phyloP scores from a whole-genome alignment of 2,797 vertebrate species.

The Octomys mimax region DNA sequence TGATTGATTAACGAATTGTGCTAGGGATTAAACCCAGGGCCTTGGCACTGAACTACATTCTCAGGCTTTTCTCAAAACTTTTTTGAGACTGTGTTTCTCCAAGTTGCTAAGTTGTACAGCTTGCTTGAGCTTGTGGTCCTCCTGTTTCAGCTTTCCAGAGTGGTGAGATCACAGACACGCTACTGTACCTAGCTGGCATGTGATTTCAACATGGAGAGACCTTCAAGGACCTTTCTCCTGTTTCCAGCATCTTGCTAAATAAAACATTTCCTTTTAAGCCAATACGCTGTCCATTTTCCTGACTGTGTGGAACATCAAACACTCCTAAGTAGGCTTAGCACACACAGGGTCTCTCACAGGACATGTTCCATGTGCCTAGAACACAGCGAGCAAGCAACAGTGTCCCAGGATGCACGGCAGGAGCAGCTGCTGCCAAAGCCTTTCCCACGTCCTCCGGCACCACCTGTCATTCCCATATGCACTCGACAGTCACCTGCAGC shows the following conservation, averaged over 20 bases:
- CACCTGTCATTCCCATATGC: not conserved
- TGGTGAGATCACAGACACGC: not conserved
- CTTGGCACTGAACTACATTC: not conserved
- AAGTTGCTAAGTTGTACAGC: not conserved
- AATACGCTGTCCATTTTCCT: not conserved
- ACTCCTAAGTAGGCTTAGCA: not conserved
- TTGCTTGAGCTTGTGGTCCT: not conserved
- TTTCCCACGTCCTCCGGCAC: not conserved
- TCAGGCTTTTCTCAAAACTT: not conserved
- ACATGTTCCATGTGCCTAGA: no score
- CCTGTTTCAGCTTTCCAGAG: not conserved
- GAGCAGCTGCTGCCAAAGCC: fast-evolving
- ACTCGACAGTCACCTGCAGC: fast-evolving
- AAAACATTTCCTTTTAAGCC: not conserved
- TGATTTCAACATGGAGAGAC: not conserved
- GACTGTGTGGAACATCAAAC: not conserved
- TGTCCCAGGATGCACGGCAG: not conserved
- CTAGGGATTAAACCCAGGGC: not conserved
- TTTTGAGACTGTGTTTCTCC: not conserved
- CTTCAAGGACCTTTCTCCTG: fast-evolving
- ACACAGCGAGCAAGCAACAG: not conserved
- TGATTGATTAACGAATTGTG: not conserved
- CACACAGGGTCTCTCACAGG: no score
- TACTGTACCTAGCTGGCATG: not conserved
- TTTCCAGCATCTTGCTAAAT: not conserved